A percentile compares a stretch with the other conserved stretches of the same genome.
phyloP scores from a whole-genome alignment of 2,888 invertebrate genomes.

The Mesochorus sp. region DNA sequence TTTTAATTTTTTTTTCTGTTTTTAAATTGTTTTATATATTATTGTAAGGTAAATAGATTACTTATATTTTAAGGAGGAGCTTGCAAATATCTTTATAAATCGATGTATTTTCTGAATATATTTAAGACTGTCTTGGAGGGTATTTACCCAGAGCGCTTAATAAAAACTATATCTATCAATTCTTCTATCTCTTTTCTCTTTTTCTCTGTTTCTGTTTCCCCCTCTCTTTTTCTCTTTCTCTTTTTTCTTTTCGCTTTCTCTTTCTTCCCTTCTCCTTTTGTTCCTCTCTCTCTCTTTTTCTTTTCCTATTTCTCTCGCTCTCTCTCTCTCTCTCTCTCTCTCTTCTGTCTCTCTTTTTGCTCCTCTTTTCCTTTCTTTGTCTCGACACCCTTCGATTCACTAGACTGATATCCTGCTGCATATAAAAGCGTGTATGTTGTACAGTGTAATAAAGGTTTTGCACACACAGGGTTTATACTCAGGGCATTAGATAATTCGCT shows the following conservation, averaged over 20 bases:
- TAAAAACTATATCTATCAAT: too few species aligned
- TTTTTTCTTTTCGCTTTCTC: too few species aligned
- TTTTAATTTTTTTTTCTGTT: slow-evolving; percentile 29
- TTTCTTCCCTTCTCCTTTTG: too few species aligned
- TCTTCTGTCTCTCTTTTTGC: slow-evolving; percentile 63
- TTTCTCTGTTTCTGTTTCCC: too few species aligned
- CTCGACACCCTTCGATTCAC: slow-evolving; percentile 29
- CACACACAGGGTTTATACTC: background rate
- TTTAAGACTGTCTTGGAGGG: too few species aligned
- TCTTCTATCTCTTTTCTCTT: slow-evolving; percentile 42
- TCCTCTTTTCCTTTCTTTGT: slow-evolving; percentile 65
- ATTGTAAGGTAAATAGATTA: too few species aligned
- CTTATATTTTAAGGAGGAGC: too few species aligned
- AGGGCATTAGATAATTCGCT: slow-evolving; percentile 44
- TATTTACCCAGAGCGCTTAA: too few species aligned
- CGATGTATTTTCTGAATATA: too few species aligned
- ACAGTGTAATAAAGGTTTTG: slow-evolving; percentile 14
- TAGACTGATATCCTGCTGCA: slow-evolving; percentile 37
- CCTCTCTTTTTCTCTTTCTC: too few species aligned
- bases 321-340: slow-evolving; percentile 53
- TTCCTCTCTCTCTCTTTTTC: slow-evolving; percentile 66
- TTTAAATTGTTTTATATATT: too few species aligned
- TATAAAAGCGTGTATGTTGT: background rate
- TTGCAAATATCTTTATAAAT: too few species aligned
- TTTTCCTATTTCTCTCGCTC: slow-evolving; percentile 66